phyloP scores from a whole-genome alignment of 1,140 invertebrate genomes.

The Pseudobourletiella spinata region DNA sequence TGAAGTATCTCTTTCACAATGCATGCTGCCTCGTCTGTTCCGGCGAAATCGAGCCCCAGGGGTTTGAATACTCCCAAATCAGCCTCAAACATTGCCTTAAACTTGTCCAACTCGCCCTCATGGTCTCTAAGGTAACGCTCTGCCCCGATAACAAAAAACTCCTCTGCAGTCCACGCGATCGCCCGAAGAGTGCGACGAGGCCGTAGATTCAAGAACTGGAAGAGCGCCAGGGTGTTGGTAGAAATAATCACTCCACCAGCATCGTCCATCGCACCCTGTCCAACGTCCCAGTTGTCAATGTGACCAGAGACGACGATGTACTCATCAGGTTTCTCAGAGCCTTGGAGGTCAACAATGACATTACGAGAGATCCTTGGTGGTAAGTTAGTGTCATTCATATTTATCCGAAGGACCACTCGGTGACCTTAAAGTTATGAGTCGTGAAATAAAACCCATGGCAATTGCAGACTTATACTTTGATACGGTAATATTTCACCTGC shows the following conservation, averaged over 20 bases:
- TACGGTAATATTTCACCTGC: constrained; percentile 44
- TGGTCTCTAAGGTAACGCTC: constrained; percentile 40
- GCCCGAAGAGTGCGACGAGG: constrained; percentile 45
- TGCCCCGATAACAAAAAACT: constrained; percentile 40
- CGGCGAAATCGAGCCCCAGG: constrained; percentile 49
- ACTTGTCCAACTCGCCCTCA: constrained; percentile 50
- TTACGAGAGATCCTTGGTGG: constrained; percentile 55
- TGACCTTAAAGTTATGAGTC: constrained; percentile 30
- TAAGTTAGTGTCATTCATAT: constrained; percentile 48
- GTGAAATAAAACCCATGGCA: neutral
- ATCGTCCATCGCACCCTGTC: constrained; percentile 32
- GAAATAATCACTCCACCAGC: constrained; percentile 45
- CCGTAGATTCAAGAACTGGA: constrained; percentile 42
- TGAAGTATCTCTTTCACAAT: constrained; percentile 55
- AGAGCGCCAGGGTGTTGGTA: constrained; percentile 42
- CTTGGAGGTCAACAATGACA: constrained; percentile 59
- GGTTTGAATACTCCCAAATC: constrained; percentile 50
- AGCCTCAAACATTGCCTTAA: constrained; percentile 54
- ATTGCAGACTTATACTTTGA: too few species aligned
- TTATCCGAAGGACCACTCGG: constrained; percentile 46
- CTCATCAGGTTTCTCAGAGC: constrained; percentile 51
- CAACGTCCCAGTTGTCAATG: constrained; percentile 54
- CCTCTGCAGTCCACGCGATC: constrained; percentile 50
- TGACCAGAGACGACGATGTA: constrained; percentile 74
- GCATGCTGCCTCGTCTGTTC: constrained; percentile 50